Percentiles rank a stretch among this genome's conserved stretches.
These are phyloP conservation scores for Cataglyphis cursor DNA, from an alignment of 2,888 invertebrate genomes.

Conservation along the genomic window DNA sequence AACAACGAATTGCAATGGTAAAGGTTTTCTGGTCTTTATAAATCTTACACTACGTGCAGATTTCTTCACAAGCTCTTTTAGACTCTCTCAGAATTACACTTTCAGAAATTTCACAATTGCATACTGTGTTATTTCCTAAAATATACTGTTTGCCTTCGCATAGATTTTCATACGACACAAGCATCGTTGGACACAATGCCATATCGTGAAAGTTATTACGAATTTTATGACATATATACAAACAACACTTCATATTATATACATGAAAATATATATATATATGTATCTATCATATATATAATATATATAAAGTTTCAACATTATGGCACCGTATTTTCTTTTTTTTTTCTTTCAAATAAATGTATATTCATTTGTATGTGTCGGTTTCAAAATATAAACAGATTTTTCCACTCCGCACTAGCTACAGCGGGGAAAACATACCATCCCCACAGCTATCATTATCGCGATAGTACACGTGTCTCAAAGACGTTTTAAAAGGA, in stretches of 20 bases:
- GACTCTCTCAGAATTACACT: slow-evolving; percentile 59
- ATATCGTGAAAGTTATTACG: slow-evolving; percentile 78
- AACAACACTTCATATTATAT: slow-evolving; percentile 86
- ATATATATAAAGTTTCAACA: slow-evolving; percentile 85
- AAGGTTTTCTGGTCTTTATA: slow-evolving; percentile 56
- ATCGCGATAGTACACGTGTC: slow-evolving; percentile 38
- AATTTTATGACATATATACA: slow-evolving; percentile 85
- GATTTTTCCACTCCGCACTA: slow-evolving; percentile 57
- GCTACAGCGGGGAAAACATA: slow-evolving; percentile 36
- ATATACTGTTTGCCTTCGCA: slow-evolving; percentile 59
- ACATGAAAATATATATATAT: slow-evolving; percentile 83
- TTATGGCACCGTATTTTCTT: slow-evolving; percentile 85
- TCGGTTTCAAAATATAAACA: slow-evolving; percentile 79
- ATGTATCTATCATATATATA: slow-evolving; percentile 76
- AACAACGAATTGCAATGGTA: slow-evolving; percentile 79
- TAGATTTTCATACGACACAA: slow-evolving; percentile 69
- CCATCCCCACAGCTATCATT: slow-evolving; percentile 30
- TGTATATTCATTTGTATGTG: slow-evolving; percentile 71
- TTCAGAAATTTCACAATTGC: slow-evolving; percentile 61
- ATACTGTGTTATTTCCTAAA: slow-evolving; percentile 52
- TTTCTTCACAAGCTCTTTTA: slow-evolving; percentile 64
- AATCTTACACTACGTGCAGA: slow-evolving; percentile 63
- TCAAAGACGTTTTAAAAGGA: slow-evolving; percentile 62
- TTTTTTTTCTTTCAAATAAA: slow-evolving; percentile 75
- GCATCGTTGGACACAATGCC: slow-evolving; percentile 74